Evolutionary conservation across 64 coral and sea anemone genomes (phyloP).

Genomic region (Actinia tenebrosa): DNA sequence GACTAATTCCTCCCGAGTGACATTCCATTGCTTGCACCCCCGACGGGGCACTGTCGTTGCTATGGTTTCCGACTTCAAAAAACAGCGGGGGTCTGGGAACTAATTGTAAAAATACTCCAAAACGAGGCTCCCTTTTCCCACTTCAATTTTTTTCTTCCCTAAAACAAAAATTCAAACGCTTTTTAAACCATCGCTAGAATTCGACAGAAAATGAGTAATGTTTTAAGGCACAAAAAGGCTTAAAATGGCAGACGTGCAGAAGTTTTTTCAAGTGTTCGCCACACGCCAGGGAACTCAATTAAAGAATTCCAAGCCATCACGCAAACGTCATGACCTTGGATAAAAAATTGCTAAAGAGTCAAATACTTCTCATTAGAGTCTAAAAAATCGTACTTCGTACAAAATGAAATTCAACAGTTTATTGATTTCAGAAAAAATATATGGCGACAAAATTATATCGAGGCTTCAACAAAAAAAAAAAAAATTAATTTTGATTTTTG

Average conservation of each 20-base stretch:
- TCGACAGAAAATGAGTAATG: not conserved
- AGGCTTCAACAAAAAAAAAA: too few relatives aligned
- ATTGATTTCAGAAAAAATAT: too few relatives aligned
- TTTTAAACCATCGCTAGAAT: not conserved
- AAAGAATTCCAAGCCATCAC: not conserved
- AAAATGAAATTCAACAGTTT: too few relatives aligned
- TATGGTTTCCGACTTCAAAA: conserved; percentile 5
- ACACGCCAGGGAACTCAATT: not conserved
- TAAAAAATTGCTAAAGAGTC: not conserved
- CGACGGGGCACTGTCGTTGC: conserved; percentile 8
- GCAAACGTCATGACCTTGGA: not conserved
- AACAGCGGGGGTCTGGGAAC: conserved; percentile 23
- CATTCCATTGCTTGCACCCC: conserved; percentile 80
- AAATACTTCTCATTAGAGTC: not conserved
- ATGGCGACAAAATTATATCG: too few relatives aligned
- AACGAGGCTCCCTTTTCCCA: not conserved
- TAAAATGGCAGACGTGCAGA: not conserved
- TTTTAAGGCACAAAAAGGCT: not conserved
- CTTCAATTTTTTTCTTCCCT: not conserved
- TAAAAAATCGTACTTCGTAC: too few relatives aligned
- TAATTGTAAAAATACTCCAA: not conserved
- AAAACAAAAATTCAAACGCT: not conserved
- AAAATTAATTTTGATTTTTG: not conserved
- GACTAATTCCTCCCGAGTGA: conserved; percentile 77
- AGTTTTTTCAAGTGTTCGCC: not conserved